Evolutionary conservation across 2,113 vertebrate species (phyloP), one percentile per base, ranked within the genome.

Genomic region (Microtus ochrogaster): DNA sequence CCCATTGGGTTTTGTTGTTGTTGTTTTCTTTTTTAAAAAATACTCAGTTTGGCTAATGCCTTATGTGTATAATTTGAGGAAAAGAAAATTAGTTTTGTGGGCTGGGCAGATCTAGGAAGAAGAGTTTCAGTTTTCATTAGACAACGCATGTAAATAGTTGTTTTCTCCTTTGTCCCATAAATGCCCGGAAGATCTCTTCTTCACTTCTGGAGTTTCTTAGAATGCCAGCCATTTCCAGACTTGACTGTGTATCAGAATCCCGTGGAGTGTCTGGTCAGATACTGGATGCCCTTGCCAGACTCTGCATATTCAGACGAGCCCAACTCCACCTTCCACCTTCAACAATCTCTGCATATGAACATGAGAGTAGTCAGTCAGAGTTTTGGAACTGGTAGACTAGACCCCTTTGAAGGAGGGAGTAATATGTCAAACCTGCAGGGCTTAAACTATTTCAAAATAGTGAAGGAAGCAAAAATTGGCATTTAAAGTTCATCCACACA

Each of bases 61-160:
- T 16, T 78, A 76, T 76, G 11, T 66, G 11, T 79, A 41, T 26
- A 61, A 14, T 79, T 74, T 19, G 86, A 86, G 52, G 21, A 17
- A 49, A 68, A 65, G 55, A 55, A 89, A 58, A 58, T 10, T 36
- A 28, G 3, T 13, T 28, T 8, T n/a, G 13, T 77, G 19, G 8
- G 26, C 9, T 65, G 16, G 8, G 36, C 14, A 39, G 41, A 33
- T 16, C 7, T 47, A 2, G 52, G 21, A 36, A 4, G 14, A 17
- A 41, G 89, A 33, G 26, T 83, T 97, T 87, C 21, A n/a, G 39
- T 84, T 97, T 89, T 68, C 78, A 94, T 88, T 89, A 70, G 58
- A 36, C 22, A n/a, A 4, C 13, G 13, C 63, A 85, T 61, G 44
- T 89, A 86, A 95, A 76, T 5, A 39, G 17, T 74, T 21, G 33